phyloP scores from a whole-genome alignment of 2,888 invertebrate species.

The Drosophila yooni region DNA sequence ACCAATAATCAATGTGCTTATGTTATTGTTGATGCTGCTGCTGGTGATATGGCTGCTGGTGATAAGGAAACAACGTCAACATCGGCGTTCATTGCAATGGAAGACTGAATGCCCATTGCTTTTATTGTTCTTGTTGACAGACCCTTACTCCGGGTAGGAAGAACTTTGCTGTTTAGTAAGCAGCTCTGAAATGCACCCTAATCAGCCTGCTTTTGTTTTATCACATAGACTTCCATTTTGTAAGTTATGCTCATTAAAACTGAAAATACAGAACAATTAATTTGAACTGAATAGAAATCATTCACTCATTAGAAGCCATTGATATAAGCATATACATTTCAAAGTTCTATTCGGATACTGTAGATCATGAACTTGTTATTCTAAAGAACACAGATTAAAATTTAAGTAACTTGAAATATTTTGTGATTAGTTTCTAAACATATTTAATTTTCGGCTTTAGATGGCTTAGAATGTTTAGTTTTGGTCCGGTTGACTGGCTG shows the following conservation, averaged over 20 bases:
- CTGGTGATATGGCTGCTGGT: constrained; percentile 17
- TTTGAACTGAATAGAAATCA: neutral
- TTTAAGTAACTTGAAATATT: neutral
- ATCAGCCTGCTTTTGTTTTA: neutral
- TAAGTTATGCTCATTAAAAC: neutral
- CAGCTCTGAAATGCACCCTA: neutral
- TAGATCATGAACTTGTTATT: neutral
- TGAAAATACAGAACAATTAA: no score
- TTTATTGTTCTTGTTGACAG: neutral
- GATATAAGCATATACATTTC: neutral
- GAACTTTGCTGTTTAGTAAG: neutral
- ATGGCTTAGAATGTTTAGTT: constrained; percentile 6
- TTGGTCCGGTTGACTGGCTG: constrained; percentile 7
- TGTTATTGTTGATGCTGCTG: constrained; percentile 19
- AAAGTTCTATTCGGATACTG: neutral
- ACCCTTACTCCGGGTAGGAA: neutral
- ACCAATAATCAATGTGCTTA: constrained; percentile 1
- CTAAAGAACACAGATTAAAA: neutral
- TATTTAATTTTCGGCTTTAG: constrained; percentile 25
- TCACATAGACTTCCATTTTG: no score
- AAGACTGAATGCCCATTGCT: constrained; percentile 8
- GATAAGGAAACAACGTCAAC: constrained; percentile 32
- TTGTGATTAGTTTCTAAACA: constrained; percentile 21
- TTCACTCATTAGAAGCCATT: neutral
- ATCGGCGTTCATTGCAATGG: constrained; percentile 32